Percentiles rank a stretch among this genome's conserved stretches.
Conservation (phyloP, 2,888 invertebrate species). For the Mythimna impura region DNA sequence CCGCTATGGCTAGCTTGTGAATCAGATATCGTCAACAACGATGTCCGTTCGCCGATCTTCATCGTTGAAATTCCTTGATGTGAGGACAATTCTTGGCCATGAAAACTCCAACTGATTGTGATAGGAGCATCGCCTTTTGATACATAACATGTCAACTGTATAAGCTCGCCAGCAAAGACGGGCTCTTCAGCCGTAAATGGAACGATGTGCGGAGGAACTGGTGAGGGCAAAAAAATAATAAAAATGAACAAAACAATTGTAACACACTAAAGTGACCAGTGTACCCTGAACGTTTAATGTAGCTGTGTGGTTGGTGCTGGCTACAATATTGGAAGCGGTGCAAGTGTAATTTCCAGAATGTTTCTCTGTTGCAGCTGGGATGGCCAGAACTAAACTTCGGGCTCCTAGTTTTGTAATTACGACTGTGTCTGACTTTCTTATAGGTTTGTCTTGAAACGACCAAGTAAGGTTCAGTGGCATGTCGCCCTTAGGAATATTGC, state of each 20-base stretch:
- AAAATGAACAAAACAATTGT: slow-evolving; percentile 69
- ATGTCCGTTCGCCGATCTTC: slow-evolving; percentile 92
- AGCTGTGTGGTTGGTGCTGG: slow-evolving; percentile 91
- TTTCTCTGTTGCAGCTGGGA: slow-evolving; percentile 92
- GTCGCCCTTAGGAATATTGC: slow-evolving; percentile 92
- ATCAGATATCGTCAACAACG: slow-evolving; percentile 92
- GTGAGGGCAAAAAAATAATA: slow-evolving; percentile 74
- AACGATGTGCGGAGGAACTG: slow-evolving; percentile 92
- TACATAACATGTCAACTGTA: slow-evolving; percentile 91
- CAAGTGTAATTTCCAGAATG: slow-evolving; percentile 95
- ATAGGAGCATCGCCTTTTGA: slow-evolving; percentile 93
- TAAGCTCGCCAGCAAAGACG: slow-evolving; percentile 92
- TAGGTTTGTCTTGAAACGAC: slow-evolving; percentile 92
- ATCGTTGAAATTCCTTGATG: slow-evolving; percentile 90
- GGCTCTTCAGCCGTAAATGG: slow-evolving; percentile 91
- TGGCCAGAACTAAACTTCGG: slow-evolving; percentile 91
- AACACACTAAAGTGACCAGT: slow-evolving; percentile 72
- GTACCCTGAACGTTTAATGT: slow-evolving; percentile 92
- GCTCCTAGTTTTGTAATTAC: slow-evolving; percentile 90
- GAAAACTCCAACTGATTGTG: slow-evolving; percentile 94
- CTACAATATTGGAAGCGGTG: slow-evolving; percentile 93
- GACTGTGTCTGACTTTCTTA: slow-evolving; percentile 83
- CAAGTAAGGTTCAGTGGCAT: slow-evolving; percentile 93
- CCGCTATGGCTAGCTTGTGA: slow-evolving; percentile 93
- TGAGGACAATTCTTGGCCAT: slow-evolving; percentile 90